These are phyloP conservation scores for human DNA, from an alignment of 2,113 vertebrate species.

Conservation along the genomic window GRCh38 chr2:171134001-171134500, in stretches of 20 bases:
- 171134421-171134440: neutral
- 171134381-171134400: neutral
- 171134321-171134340: neutral
- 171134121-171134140: neutral
- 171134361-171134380: neutral
- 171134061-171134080: neutral
- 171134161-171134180: neutral
- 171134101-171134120: neutral
- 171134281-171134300: neutral
- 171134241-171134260: neutral
- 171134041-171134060: too few species aligned
- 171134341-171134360: neutral
- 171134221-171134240: neutral
- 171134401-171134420: neutral
- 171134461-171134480: neutral
- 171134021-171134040: too few species aligned
- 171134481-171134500: neutral
- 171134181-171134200: neutral
- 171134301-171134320: neutral
- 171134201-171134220: neutral
- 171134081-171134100: neutral
- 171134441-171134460: neutral
- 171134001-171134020: too few species aligned
- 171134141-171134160: neutral
- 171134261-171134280: neutral